Percentiles rank a stretch among this genome's conserved stretches.
Conservation (phyloP, 2,797 vertebrate genomes). For the Naso thynnoides region DNA sequence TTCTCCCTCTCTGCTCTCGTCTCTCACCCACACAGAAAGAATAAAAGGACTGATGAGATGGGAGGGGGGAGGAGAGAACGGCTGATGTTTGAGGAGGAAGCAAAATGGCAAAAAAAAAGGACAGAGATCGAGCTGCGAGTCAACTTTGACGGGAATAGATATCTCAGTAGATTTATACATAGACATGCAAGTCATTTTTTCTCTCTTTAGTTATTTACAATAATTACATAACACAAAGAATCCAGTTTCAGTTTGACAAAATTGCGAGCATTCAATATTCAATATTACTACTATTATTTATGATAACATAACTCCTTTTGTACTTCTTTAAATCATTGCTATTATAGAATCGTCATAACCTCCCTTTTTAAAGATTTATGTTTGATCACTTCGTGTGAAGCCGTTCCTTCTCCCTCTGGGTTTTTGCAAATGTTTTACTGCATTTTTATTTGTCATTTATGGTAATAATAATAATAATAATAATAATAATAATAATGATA, state of each 20-base stretch:
- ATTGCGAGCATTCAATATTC: conserved; percentile 88
- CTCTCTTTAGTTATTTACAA: conserved; percentile 89
- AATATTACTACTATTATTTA: conserved; percentile 84
- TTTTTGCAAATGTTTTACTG: conserved; percentile 74
- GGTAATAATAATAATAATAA: conserved; percentile 64
- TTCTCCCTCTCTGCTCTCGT: conserved; percentile 34
- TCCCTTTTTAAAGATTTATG: conserved; percentile 59
- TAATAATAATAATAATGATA: conserved; percentile 54
- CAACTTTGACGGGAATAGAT: conserved; percentile 86
- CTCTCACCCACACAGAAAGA: not conserved
- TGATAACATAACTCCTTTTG: conserved; percentile 82
- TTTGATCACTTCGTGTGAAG: conserved; percentile 72
- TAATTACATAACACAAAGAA: conserved; percentile 90
- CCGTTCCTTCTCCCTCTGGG: conserved; percentile 67
- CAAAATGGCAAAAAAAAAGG: conserved; percentile 48
- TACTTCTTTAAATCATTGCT: conserved; percentile 80
- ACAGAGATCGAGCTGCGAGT: conserved; percentile 68
- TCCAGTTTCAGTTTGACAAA: conserved; percentile 88
- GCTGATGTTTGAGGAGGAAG: conserved; percentile 6
- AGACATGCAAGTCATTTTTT: conserved; percentile 90
- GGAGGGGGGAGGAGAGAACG: not conserved
- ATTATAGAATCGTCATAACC: conserved; percentile 72
- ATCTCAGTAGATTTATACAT: conserved; percentile 89
- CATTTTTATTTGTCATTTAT: conserved; percentile 66
- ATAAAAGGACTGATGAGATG: too few species aligned